Conservation (phyloP, 2,797 vertebrate species). For the Helicolenus hilgendorfi region DNA sequence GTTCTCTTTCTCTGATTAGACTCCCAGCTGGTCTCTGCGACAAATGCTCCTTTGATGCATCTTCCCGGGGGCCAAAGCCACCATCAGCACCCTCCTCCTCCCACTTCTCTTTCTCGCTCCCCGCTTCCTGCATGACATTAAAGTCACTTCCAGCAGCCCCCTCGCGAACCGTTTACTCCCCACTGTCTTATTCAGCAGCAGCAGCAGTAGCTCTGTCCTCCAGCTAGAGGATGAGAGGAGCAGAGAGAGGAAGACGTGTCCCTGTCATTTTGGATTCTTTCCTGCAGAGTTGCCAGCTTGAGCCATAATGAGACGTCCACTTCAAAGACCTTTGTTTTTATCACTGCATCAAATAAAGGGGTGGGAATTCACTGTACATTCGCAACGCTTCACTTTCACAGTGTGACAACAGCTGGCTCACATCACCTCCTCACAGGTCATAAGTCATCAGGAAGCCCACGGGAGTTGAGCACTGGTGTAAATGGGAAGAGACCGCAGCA, state of each 20-base stretch:
- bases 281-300: slow-evolving; percentile 21
- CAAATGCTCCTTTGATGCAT: slow-evolving; percentile 88
- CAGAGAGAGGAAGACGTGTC: slow-evolving; percentile 8
- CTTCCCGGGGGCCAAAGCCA: slow-evolving; percentile 78
- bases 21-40: slow-evolving; percentile 88
- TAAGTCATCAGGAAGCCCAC: slow-evolving; percentile 1
- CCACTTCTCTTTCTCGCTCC: slow-evolving; percentile 39
- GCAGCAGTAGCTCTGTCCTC: slow-evolving; percentile 51
- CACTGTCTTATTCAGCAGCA: slow-evolving; percentile 57
- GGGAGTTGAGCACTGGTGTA: neutral
- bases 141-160: slow-evolving; percentile 71
- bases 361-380: neutral
- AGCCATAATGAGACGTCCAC: slow-evolving; percentile 37
- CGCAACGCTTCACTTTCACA: neutral
- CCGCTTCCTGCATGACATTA: slow-evolving; percentile 76
- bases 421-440: slow-evolving; percentile 27
- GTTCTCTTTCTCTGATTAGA: slow-evolving; percentile 79
- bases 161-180: slow-evolving; percentile 51
- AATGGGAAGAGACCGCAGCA: neutral
- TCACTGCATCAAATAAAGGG: neutral
- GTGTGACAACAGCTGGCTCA: slow-evolving; percentile 15
- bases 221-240: slow-evolving; percentile 35
- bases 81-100: slow-evolving; percentile 64
- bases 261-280: slow-evolving; percentile 9
- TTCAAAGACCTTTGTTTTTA: slow-evolving; percentile 22